phyloP scores from a whole-genome alignment of 2,113 vertebrate genomes.

The Seriola aureovittata region DNA sequence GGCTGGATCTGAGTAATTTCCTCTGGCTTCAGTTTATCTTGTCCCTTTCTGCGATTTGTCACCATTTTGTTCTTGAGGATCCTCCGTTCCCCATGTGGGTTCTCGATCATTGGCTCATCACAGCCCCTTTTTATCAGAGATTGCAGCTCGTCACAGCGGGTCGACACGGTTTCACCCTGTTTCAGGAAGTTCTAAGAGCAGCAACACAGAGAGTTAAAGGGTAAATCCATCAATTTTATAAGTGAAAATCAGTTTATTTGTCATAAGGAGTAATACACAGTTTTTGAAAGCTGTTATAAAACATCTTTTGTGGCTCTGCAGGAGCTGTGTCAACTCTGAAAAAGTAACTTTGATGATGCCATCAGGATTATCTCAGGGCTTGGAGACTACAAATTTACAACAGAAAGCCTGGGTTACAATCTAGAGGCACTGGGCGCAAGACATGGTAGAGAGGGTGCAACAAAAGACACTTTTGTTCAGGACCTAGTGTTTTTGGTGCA shows the following conservation, averaged over 20 bases:
- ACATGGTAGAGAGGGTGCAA: too few relatives aligned
- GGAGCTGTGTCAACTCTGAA: neutral
- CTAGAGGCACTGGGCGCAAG: neutral
- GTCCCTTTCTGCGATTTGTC: slow-evolving; percentile 90
- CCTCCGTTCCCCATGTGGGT: slow-evolving; percentile 86
- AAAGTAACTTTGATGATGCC: neutral
- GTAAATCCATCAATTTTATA: neutral
- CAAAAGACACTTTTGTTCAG: too few relatives aligned
- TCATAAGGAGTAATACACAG: neutral
- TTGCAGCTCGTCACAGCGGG: slow-evolving; percentile 93
- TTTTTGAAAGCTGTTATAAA: neutral
- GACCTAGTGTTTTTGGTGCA: too few relatives aligned
- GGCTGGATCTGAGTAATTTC: slow-evolving; percentile 98
- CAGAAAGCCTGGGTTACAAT: neutral
- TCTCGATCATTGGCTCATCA: slow-evolving; percentile 86
- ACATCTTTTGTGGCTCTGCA: too few relatives aligned
- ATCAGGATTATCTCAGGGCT: neutral
- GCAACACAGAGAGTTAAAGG: slow-evolving; percentile 18
- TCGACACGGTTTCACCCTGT: slow-evolving; percentile 95
- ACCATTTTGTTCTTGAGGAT: slow-evolving; percentile 86
- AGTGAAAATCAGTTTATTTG: neutral
- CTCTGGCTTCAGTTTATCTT: slow-evolving; percentile 87
- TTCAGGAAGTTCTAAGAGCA: slow-evolving; percentile 88
- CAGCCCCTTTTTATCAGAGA: slow-evolving; percentile 91
- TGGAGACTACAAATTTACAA: neutral